Evolutionary conservation across 2,797 vertebrate species (phyloP).

Genomic region (Falco peregrinus): DNA sequence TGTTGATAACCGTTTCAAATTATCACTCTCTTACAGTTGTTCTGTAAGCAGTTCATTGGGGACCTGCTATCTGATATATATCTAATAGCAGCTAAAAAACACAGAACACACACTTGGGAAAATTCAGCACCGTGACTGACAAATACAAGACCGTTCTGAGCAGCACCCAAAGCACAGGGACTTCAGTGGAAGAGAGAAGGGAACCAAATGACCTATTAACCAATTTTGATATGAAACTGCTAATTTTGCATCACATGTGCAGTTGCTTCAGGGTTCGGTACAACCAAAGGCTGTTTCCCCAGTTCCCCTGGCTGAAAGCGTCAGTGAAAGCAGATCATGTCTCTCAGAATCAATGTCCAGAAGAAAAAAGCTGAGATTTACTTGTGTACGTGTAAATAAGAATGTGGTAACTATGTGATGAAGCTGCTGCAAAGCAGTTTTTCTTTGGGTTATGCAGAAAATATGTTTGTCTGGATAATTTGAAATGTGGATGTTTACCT

Average conservation of each 20-base stretch:
- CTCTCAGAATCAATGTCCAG: not conserved
- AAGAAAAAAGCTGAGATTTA: not conserved
- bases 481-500: not conserved
- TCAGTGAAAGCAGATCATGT: not conserved
- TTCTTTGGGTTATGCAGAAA: not conserved
- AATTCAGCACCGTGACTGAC: not conserved
- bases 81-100: not conserved
- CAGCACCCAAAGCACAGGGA: not conserved
- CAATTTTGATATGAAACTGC: not conserved
- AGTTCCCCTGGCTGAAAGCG: not conserved
- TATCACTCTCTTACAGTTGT: not conserved
- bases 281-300: not conserved
- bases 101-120: not conserved
- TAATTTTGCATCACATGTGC: not conserved
- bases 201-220: not conserved
- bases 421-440: not conserved
- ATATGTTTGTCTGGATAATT: not conserved
- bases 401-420: not conserved
- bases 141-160: not conserved
- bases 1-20: not conserved
- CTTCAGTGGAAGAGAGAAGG: not conserved
- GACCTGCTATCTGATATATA: not conserved
- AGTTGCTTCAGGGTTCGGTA: not conserved
- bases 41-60: not conserved
- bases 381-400: rapidly evolving